phyloP scores from a whole-genome alignment of 2,888 invertebrate genomes.

The Hirtodrosophila trivittata region DNA sequence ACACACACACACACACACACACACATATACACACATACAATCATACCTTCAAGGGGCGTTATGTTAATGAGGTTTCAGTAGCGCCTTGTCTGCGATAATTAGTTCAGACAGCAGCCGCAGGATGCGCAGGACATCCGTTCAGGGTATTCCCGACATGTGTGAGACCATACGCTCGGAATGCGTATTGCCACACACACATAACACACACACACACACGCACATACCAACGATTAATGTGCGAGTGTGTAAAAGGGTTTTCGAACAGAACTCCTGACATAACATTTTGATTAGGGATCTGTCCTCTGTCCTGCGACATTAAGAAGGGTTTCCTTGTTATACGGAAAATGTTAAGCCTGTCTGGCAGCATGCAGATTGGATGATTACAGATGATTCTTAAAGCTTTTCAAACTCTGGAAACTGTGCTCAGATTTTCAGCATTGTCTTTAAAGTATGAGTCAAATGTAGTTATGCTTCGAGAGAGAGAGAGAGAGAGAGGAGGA shows the following conservation, averaged over 20 bases:
- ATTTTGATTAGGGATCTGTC: slow-evolving; percentile 22
- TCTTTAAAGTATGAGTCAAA: too few species aligned
- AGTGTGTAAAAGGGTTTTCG: slow-evolving; percentile 5
- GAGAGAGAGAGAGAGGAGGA: too few species aligned
- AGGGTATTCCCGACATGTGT: slow-evolving; percentile 25
- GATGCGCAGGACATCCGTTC: slow-evolving; percentile 21
- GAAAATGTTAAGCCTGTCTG: not conserved
- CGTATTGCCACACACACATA: slow-evolving; percentile 27
- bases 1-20: slow-evolving; percentile 8
- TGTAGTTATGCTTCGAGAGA: too few species aligned
- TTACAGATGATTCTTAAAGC: too few species aligned
- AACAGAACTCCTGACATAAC: slow-evolving; percentile 12
- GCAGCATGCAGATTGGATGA: not conserved
- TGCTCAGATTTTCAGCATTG: not conserved
- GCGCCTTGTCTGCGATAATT: slow-evolving; percentile 65
- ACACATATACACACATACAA: slow-evolving; percentile 15
- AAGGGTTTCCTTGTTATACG: not conserved
- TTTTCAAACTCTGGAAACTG: not conserved
- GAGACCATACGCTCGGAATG: slow-evolving; percentile 20
- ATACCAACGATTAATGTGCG: slow-evolving; percentile 25
- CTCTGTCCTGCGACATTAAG: not conserved
- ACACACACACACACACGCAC: too few species aligned
- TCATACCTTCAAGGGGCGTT: slow-evolving; percentile 34
- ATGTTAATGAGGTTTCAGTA: slow-evolving; percentile 72
- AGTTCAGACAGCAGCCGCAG: slow-evolving; percentile 56